These are phyloP conservation scores for Atrina japonica DNA, from an alignment of 2,888 invertebrate species.

Conservation along the genomic window DNA sequence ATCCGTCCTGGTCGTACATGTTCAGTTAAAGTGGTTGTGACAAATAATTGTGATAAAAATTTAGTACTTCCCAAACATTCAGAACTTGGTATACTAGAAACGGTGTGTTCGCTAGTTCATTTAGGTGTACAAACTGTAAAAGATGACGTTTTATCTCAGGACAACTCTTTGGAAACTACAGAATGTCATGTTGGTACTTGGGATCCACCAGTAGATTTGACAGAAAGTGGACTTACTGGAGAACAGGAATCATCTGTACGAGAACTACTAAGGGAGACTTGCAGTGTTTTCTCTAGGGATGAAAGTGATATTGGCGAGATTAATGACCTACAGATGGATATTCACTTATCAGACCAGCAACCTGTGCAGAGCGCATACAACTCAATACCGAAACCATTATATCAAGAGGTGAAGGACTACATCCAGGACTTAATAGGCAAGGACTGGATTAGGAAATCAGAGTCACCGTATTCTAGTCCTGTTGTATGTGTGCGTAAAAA, in stretches of 20 bases:
- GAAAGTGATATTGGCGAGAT: conserved; percentile 48
- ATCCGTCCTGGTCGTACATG: background rate
- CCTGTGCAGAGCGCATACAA: conserved; percentile 48
- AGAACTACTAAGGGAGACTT: conserved; percentile 45
- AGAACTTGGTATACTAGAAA: background rate
- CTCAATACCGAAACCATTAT: conserved; percentile 47
- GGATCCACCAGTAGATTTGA: conserved; percentile 43
- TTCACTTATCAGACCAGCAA: conserved; percentile 43
- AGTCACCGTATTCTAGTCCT: conserved; percentile 42
- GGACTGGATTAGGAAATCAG: conserved; percentile 43
- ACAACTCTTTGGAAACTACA: no score
- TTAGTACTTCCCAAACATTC: background rate
- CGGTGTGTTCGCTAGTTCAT: background rate
- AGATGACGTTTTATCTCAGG: no score
- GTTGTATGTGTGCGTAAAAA: conserved; percentile 53
- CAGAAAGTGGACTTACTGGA: conserved; percentile 7
- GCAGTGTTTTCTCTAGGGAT: conserved; percentile 42
- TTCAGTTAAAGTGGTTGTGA: background rate
- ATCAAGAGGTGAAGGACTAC: conserved; percentile 55
- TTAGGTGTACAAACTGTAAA: no score
- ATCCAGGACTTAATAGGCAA: conserved; percentile 39
- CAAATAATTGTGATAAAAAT: conserved; percentile 3
- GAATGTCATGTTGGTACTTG: no score
- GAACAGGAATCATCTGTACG: conserved; percentile 38
- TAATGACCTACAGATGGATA: conserved; percentile 43